These are phyloP conservation scores for Drosophila nebulosa DNA, from an alignment of 1,140 invertebrate genomes.

Conservation along the genomic window DNA sequence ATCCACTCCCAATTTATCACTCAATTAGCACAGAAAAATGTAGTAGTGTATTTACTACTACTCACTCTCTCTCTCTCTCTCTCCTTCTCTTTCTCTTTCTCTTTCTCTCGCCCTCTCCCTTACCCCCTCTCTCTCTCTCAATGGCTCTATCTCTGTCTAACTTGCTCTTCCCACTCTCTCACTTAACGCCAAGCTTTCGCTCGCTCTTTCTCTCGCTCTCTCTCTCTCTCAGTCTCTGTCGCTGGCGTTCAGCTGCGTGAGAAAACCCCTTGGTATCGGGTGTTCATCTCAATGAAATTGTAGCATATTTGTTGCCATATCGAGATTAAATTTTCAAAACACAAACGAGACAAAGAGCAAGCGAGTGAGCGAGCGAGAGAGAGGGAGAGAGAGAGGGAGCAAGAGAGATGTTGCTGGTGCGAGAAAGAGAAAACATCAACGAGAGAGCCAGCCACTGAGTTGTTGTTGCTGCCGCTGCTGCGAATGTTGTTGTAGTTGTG, in stretches of 20 bases:
- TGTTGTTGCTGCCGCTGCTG: slow-evolving; percentile 46
- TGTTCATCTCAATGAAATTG: slow-evolving; percentile 79
- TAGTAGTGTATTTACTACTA: slow-evolving; percentile 80
- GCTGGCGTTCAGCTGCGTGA: slow-evolving; percentile 63
- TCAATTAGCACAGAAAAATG: slow-evolving; percentile 80
- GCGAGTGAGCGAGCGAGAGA: slow-evolving; percentile 14
- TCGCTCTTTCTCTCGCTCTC: slow-evolving; percentile 8
- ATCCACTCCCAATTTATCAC: slow-evolving; percentile 80
- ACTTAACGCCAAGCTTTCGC: background rate
- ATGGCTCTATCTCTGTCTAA: background rate
- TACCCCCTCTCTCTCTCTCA: slow-evolving; percentile 2
- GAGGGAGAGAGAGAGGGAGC: background rate
- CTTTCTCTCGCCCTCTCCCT: no score
- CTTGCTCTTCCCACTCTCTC: background rate
- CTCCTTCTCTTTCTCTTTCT: no score
- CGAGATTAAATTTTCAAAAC: slow-evolving; percentile 80
- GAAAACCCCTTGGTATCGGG: slow-evolving; percentile 75
- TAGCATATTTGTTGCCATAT: slow-evolving; percentile 80
- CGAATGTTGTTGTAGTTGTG: no score
- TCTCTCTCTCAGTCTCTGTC: slow-evolving; percentile 15
- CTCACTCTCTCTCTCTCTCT: slow-evolving; percentile 41
- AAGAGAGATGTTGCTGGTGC: background rate
- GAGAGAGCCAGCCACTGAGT: slow-evolving; percentile 33
- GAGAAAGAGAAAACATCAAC: slow-evolving; percentile 1
- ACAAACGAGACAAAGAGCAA: slow-evolving; percentile 67